These are phyloP conservation scores for Cantharis rustica DNA, from an alignment of 2,888 invertebrate genomes.

Conservation along the genomic window DNA sequence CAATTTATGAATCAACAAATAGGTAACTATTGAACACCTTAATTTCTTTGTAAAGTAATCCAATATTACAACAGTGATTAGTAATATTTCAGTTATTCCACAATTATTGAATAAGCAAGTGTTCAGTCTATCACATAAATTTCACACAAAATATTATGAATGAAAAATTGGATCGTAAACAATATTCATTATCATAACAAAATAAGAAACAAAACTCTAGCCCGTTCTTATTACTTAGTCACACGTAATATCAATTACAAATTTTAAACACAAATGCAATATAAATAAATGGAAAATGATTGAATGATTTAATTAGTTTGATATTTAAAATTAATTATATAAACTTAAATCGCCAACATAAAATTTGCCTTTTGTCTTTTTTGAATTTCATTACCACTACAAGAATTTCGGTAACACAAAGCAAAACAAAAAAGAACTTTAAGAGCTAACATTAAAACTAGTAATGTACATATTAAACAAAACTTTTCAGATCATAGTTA, in stretches of 20 bases:
- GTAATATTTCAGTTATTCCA: conserved; percentile 13
- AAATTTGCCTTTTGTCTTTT: neutral
- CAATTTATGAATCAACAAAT: neutral
- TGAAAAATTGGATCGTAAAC: neutral
- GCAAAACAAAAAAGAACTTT: neutral
- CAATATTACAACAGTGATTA: neutral
- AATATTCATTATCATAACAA: neutral
- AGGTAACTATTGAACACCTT: neutral
- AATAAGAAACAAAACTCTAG: neutral
- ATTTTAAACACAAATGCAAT: neutral
- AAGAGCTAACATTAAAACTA: neutral
- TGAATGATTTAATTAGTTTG: neutral
- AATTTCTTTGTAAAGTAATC: neutral
- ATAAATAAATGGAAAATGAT: neutral
- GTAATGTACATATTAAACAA: neutral
- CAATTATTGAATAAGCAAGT: conserved; percentile 14
- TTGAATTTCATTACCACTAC: neutral
- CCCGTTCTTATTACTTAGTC: neutral
- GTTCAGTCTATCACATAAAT: neutral
- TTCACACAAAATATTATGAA: neutral
- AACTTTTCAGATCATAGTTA: neutral
- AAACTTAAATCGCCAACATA: neutral
- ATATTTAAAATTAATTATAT: neutral
- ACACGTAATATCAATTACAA: neutral
- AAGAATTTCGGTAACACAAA: neutral